Evolutionary conservation across 1,140 invertebrate genomes (phyloP).

Genomic region (Diorhabda carinulata): DNA sequence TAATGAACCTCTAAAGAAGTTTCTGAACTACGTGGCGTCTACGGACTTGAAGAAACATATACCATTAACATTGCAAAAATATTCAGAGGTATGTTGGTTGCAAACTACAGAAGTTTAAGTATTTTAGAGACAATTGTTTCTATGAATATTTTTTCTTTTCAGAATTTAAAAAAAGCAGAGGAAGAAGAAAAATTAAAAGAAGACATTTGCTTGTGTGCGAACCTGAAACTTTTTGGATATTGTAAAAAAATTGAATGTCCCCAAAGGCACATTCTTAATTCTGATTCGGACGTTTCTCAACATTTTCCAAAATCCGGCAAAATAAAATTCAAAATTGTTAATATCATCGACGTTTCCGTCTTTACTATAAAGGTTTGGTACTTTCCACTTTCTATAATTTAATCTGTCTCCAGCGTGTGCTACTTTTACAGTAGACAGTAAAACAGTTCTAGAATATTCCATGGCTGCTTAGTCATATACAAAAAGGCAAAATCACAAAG

Average conservation of each 20-base stretch:
- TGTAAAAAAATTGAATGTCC: constrained; percentile 30
- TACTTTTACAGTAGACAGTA: too few species aligned
- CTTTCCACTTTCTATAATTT: not conserved
- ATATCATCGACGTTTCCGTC: constrained; percentile 27
- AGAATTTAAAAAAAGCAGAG: constrained; percentile 22
- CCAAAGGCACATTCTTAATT: constrained; percentile 30
- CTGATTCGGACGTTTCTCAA: constrained; percentile 27
- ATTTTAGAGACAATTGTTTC: constrained; percentile 7
- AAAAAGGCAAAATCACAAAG: too few species aligned
- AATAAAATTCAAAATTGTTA: constrained; percentile 38
- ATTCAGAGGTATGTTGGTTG: constrained; percentile 20
- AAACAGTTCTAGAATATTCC: too few species aligned
- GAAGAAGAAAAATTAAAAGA: constrained; percentile 32
- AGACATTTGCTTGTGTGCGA: constrained; percentile 30
- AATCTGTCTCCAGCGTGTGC: too few species aligned
- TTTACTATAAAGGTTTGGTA: constrained; percentile 23
- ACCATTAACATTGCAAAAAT: constrained; percentile 23
- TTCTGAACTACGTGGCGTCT: constrained; percentile 29
- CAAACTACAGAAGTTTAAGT: not conserved
- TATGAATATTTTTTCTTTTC: not conserved
- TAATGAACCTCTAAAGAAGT: constrained; percentile 29
- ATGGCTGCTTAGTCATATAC: too few species aligned
- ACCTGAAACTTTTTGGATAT: constrained; percentile 35
- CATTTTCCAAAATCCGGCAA: constrained; percentile 34
- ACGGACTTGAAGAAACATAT: constrained; percentile 25